Conservation (phyloP, 2,113 vertebrate genomes). For the Patagioenas fasciata region DNA sequence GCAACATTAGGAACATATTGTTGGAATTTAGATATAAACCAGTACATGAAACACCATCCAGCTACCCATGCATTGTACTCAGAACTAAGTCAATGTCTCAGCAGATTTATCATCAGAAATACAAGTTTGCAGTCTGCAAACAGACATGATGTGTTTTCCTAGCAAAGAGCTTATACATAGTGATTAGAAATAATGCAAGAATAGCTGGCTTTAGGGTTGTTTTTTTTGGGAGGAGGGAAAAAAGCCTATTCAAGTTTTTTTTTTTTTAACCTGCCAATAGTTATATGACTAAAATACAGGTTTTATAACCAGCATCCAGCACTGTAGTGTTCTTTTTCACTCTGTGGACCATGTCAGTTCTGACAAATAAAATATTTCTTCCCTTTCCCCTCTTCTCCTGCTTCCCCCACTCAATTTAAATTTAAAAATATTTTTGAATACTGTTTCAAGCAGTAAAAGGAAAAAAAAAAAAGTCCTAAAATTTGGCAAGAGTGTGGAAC, state of each 20-base stretch:
- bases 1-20: not conserved
- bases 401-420: not conserved
- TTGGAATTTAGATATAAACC: not conserved
- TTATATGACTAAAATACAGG: not conserved
- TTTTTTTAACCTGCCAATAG: not conserved
- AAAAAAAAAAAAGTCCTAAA: not conserved
- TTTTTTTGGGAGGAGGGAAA: not conserved
- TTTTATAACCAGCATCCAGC: not conserved
- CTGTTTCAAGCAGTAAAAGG: not conserved
- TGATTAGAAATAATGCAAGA: not conserved
- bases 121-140: constrained; percentile 34
- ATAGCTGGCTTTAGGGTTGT: not conserved
- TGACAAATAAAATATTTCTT: not conserved
- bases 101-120: constrained; percentile 41
- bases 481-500: not conserved
- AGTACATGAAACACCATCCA: not conserved
- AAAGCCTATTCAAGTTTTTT: not conserved
- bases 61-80: not conserved
- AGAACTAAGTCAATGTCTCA: not conserved
- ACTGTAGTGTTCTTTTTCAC: not conserved
- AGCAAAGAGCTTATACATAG: not conserved
- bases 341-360: not conserved
- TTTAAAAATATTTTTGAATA: not conserved
- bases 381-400: not conserved
- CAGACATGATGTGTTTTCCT: not conserved